These are phyloP conservation scores for Harpagoxenus sublaevis DNA, from an alignment of 2,888 invertebrate genomes.

Conservation along the genomic window DNA sequence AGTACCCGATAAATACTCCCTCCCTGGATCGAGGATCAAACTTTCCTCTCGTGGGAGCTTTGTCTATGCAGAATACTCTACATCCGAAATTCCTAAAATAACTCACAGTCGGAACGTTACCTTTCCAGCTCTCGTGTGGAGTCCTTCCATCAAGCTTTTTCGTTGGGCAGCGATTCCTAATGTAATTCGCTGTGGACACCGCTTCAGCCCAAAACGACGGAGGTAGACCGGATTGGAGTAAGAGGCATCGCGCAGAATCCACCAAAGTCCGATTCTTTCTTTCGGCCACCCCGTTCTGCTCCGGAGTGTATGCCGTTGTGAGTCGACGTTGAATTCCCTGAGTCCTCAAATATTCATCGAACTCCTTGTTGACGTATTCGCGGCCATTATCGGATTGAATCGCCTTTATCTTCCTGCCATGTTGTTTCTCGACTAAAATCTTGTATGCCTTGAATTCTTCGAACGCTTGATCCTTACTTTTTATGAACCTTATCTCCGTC, in stretches of 20 bases:
- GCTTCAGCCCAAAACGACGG: conserved; percentile 62
- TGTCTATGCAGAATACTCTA: not conserved
- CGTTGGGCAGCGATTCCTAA: conserved; percentile 56
- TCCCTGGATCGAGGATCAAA: not conserved
- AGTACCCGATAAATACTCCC: not conserved
- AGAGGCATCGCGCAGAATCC: conserved; percentile 73
- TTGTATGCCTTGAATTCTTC: too few relatives aligned
- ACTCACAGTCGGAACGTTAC: not conserved
- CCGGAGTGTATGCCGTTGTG: too few relatives aligned
- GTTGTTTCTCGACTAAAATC: too few relatives aligned
- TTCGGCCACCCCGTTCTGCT: conserved; percentile 77
- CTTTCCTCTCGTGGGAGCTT: not conserved
- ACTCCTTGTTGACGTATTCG: too few relatives aligned
- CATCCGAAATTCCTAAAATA: not conserved
- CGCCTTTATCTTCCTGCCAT: too few relatives aligned
- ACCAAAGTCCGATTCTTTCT: conserved; percentile 75
- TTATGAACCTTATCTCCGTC: conserved; percentile 52
- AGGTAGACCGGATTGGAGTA: conserved; percentile 67
- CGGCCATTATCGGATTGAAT: too few relatives aligned
- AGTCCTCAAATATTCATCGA: too few relatives aligned
- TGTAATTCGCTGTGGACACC: conserved; percentile 49
- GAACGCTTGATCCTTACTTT: too few relatives aligned
- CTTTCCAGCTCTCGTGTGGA: conserved; percentile 55
- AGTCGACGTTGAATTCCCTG: too few relatives aligned
- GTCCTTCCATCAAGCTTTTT: conserved; percentile 42